Evolutionary conservation across 2,113 vertebrate species (phyloP), one percentile per base, ranked within the genome.

Genomic region (Ammodytes marinus): DNA sequence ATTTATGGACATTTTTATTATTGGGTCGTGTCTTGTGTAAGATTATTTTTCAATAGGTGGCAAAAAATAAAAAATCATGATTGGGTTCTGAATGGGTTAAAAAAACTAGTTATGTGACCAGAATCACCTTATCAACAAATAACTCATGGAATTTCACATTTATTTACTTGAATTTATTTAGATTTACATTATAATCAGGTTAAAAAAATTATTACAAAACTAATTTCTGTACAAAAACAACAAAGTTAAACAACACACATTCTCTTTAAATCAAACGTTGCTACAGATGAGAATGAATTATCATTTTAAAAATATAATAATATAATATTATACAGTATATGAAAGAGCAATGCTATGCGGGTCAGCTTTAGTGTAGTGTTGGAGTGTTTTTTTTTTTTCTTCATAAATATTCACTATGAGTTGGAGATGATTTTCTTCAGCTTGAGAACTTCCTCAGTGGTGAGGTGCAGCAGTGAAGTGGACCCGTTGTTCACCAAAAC

Each of bases 371-470:
- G 40, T 6, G 50, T 66, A 83, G 69, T 81, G 85, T 82, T 73
- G 74, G 59, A 35, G 50, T 45, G 5, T 71, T 68, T 9, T 47
- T 12, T 11, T 45, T 1, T 8, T 4, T 8, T 19, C 8, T 55
- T 27, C 8, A 17, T n/a, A 1, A 49, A 35, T 49, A 5, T 58
- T 93, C 80, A 92, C 1, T 12, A 76, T 2, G 92, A 85, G 66
- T 27, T 92, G 0, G 90, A 92, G 73, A 95, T 90, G 8, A 96
- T 92, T 65, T 67, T 91, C 73, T 82, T 92, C 27, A 94, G 76
- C 83, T 94, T 96, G 61, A 93, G 66, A 53, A 94, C 72, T 47
- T 95, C 92, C n/a, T 95, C 94, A 0, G 52, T 59, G 53, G 89
- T 92, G 45, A 95, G 76, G 0, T 90, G 89, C 57, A 91, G 6